phyloP scores from a whole-genome alignment of 2,888 invertebrate genomes.

The Geophilus truncorum region DNA sequence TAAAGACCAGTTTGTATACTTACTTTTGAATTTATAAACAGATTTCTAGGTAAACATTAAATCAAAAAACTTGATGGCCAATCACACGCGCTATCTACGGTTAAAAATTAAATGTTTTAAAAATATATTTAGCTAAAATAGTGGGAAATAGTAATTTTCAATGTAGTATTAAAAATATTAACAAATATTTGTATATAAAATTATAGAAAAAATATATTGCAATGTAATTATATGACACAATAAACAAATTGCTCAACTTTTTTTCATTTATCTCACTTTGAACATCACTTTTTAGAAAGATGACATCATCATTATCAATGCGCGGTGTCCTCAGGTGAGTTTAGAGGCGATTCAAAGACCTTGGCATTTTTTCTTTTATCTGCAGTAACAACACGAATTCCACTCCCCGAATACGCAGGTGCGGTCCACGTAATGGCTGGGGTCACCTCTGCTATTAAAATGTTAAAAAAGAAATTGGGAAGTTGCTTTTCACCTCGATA shows the following conservation, averaged over 20 bases:
- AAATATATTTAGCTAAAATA: background rate
- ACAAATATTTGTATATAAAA: background rate
- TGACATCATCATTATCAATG: conserved; percentile 12
- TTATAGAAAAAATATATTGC: background rate
- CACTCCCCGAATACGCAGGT: conserved; percentile 15
- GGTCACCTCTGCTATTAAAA: conserved; percentile 22
- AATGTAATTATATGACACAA: conserved; percentile 13
- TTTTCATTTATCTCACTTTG: background rate
- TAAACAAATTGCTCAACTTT: conserved; percentile 25
- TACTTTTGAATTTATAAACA: background rate
- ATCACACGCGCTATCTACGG: background rate
- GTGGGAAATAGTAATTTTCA: background rate
- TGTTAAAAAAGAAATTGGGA: background rate
- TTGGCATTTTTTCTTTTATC: conserved; percentile 8
- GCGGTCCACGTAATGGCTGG: conserved; percentile 1
- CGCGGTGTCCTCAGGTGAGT: background rate
- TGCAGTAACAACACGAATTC: conserved; percentile 22
- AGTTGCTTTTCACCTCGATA: background rate
- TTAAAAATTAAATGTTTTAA: background rate
- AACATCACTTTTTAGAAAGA: background rate
- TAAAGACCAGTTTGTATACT: background rate
- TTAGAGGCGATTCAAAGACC: background rate
- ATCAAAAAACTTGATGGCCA: background rate
- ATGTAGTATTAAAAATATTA: background rate
- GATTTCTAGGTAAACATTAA: too few species aligned